These are phyloP conservation scores for Mimas tiliae DNA, from an alignment of 2,888 invertebrate genomes.

Conservation along the genomic window DNA sequence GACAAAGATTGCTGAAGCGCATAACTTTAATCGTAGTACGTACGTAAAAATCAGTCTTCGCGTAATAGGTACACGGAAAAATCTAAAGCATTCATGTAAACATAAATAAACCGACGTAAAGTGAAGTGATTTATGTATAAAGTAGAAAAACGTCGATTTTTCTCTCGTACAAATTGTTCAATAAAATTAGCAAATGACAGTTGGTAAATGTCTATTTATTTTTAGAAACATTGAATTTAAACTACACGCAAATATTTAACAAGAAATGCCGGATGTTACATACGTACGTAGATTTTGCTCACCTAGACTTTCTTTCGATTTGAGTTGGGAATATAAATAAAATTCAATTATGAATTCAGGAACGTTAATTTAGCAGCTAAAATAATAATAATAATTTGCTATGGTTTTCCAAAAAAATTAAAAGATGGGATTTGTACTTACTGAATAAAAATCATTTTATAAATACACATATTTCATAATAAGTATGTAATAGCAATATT, in stretches of 20 bases:
- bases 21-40: not conserved
- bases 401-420: no score
- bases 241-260: not conserved
- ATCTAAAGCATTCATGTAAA: slow-evolving; percentile 29
- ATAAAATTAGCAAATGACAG: slow-evolving; percentile 29
- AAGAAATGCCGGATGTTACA: not conserved
- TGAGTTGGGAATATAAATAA: no score
- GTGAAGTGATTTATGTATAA: slow-evolving; percentile 28
- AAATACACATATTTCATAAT: not conserved
- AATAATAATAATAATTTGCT: no score
- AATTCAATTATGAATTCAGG: no score
- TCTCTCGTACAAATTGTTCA: slow-evolving; percentile 25
- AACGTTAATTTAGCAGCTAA: no score
- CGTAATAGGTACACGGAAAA: slow-evolving; percentile 29
- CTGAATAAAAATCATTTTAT: not conserved
- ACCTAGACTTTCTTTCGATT: not conserved
- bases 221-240: slow-evolving; percentile 14
- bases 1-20: no score
- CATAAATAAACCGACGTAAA: slow-evolving; percentile 31
- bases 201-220: slow-evolving; percentile 25
- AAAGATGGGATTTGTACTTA: not conserved
- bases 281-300: not conserved
- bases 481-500: not conserved
- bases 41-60: slow-evolving; percentile 18
- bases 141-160: slow-evolving; percentile 27